Evolutionary conservation across 1,140 invertebrate genomes (phyloP).

Genomic region (Propsilocerus akamusi): DNA sequence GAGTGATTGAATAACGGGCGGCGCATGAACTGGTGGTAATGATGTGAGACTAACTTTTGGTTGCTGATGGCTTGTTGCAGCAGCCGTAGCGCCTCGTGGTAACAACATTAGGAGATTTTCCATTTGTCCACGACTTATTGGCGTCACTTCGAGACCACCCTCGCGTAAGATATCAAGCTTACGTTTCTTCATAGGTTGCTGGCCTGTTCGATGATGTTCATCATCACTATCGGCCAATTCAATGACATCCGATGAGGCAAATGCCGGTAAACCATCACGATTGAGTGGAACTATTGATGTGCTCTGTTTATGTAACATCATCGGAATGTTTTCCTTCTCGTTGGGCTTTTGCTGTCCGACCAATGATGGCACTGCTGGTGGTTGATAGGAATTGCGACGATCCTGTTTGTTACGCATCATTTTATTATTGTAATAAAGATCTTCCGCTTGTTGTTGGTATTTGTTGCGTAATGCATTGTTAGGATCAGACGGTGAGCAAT

Average conservation of each 20-base stretch:
- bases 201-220: neutral
- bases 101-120: too few species aligned
- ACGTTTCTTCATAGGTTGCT: conserved; percentile 35
- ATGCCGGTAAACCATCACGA: conserved; percentile 8
- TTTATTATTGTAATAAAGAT: neutral
- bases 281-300: conserved; percentile 2
- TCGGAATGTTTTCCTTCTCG: conserved; percentile 33
- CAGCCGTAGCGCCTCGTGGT: too few species aligned
- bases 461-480: neutral
- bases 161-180: conserved; percentile 54
- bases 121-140: too few species aligned
- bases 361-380: neutral
- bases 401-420: neutral
- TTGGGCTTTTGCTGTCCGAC: neutral
- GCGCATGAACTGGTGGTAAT: too few species aligned
- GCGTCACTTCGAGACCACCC: conserved; percentile 49
- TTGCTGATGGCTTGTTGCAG: too few species aligned
- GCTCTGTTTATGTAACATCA: conserved; percentile 3
- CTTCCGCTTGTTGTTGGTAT: neutral
- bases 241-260: conserved; percentile 40
- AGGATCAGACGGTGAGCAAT: neutral
- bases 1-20: too few species aligned
- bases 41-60: too few species aligned
- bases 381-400: neutral
- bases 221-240: conserved; percentile 27